Evolutionary conservation across 2,888 invertebrate genomes (phyloP).

Genomic region (Clivina fossor): DNA sequence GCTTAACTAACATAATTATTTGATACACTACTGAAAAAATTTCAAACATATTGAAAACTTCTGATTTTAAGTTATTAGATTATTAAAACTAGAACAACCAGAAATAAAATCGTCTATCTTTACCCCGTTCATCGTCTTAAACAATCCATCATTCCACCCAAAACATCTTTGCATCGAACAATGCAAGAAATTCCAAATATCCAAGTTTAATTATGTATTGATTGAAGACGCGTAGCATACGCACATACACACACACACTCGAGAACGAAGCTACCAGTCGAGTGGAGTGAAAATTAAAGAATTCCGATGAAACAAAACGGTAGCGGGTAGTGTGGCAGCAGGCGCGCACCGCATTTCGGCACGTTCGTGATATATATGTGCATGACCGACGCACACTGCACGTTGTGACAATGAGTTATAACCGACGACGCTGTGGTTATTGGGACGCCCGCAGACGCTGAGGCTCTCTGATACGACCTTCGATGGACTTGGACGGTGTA

Average conservation of each 20-base stretch:
- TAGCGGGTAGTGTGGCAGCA: background rate
- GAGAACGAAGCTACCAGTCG: no score
- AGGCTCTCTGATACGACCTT: conserved; percentile 10
- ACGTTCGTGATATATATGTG: conserved; percentile 29
- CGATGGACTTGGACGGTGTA: conserved; percentile 6
- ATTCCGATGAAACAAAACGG: conserved; percentile 18
- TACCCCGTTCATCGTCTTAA: no score
- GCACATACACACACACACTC: no score
- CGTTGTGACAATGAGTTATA: conserved; percentile 29
- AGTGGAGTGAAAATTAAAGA: conserved; percentile 26
- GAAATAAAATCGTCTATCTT: no score
- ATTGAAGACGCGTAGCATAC: conserved; percentile 4
- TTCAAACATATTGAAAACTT: no score
- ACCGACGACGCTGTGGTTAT: conserved; percentile 16
- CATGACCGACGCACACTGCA: background rate
- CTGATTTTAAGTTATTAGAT: no score
- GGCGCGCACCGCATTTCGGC: conserved; percentile 26
- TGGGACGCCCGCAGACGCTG: conserved; percentile 5
- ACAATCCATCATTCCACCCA: background rate
- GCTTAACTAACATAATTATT: no score
- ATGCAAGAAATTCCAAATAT: conserved; percentile 17
- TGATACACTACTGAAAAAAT: no score
- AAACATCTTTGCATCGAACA: background rate
- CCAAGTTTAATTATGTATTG: conserved; percentile 26
- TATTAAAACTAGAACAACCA: no score